phyloP scores from a whole-genome alignment of 1,140 invertebrate species.

The Heterodera carotae region DNA sequence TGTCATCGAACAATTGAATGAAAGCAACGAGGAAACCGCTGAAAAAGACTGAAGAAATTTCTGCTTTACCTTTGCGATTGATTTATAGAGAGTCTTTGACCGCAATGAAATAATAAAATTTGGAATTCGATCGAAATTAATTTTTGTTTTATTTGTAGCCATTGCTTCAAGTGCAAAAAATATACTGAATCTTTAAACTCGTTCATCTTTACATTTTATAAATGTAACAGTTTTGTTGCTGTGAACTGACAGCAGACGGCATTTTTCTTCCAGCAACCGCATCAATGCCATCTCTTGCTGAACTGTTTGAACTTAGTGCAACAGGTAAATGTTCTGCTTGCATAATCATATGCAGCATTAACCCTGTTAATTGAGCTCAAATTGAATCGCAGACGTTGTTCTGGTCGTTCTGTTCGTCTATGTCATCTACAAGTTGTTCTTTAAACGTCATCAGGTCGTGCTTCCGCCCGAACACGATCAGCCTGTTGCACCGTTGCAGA shows the following conservation, averaged over 20 bases:
- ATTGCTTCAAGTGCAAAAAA: no score
- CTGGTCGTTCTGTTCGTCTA: slow-evolving; percentile 35
- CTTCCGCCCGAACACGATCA: slow-evolving; percentile 1
- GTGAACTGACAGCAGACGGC: no score
- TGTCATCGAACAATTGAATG: slow-evolving; percentile 4
- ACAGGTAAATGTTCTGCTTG: not conserved
- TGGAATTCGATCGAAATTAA: no score
- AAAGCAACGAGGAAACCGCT: not conserved
- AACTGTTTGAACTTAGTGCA: slow-evolving; percentile 19
- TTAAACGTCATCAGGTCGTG: slow-evolving; percentile 27
- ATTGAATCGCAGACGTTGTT: slow-evolving; percentile 23
- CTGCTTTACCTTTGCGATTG: not conserved
- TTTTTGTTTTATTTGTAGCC: no score
- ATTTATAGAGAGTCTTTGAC: not conserved
- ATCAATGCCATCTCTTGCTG: slow-evolving; percentile 6
- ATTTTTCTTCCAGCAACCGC: not conserved
- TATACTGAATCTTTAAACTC: no score
- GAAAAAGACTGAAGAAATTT: not conserved
- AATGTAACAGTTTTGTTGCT: no score
- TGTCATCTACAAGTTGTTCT: slow-evolving; percentile 41
- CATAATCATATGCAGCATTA: not conserved
- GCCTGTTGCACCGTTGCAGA: slow-evolving; percentile 34
- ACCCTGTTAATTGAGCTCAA: no score
- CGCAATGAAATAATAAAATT: no score
- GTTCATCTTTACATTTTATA: no score